phyloP scores from a whole-genome alignment of 2,113 vertebrate species.

The Rhabdomys dilectus region DNA sequence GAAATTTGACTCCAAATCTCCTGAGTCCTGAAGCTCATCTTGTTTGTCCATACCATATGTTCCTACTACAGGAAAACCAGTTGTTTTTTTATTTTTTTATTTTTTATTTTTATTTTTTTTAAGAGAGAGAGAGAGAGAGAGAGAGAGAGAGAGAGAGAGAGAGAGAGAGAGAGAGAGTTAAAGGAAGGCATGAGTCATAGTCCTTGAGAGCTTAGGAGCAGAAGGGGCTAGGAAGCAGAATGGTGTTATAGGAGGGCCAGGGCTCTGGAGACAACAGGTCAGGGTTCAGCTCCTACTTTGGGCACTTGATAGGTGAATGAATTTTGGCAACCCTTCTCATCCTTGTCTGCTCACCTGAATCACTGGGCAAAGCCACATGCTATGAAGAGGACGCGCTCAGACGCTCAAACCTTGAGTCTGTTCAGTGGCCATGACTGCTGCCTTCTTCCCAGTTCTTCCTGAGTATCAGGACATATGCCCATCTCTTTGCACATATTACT shows the following conservation, averaged over 20 bases:
- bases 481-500: neutral
- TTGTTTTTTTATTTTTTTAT: slow-evolving; percentile 18
- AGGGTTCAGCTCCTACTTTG: neutral
- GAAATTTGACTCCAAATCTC: neutral
- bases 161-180: neutral
- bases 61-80: slow-evolving; percentile 1
- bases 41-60: neutral
- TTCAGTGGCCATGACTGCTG: neutral
- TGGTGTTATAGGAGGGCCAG: neutral
- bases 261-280: neutral
- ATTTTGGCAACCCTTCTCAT: neutral
- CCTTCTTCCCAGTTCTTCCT: neutral
- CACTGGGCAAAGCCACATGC: neutral
- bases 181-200: neutral
- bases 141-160: neutral
- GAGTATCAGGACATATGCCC: neutral
- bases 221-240: neutral
- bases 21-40: neutral
- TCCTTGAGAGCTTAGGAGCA: neutral
- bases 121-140: neutral
- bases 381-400: neutral
- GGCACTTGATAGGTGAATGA: neutral
- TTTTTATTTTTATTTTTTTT: too few species aligned
- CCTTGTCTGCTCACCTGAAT: neutral
- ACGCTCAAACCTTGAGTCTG: neutral